Evolutionary conservation across 35 echinoderm and acorn worm genomes (phyloP).

Genomic region (Ptychodera flava): DNA sequence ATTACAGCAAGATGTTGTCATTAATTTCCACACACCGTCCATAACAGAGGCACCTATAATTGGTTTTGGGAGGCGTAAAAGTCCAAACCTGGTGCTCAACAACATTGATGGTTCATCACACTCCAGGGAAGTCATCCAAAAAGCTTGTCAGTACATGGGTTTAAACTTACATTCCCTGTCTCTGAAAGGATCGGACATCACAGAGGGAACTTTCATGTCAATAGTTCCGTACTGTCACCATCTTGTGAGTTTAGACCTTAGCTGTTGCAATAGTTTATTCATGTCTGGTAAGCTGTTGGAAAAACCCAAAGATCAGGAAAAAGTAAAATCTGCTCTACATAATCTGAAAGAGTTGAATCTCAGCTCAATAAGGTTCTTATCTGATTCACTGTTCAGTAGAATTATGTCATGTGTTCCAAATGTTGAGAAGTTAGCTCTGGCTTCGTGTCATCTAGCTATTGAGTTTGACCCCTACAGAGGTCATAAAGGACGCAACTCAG

Average conservation of each 20-base stretch:
- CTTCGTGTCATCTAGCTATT: constrained; percentile 72
- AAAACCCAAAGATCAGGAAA: constrained; percentile 24
- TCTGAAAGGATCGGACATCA: constrained; percentile 73
- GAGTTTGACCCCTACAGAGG: constrained; percentile 40
- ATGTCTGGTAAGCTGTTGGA: constrained; percentile 72
- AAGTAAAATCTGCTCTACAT: constrained; percentile 17
- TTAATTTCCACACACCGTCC: constrained; percentile 52
- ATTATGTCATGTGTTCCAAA: constrained; percentile 39
- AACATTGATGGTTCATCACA: constrained; percentile 54
- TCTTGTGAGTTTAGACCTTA: constrained; percentile 49
- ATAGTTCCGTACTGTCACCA: constrained; percentile 67
- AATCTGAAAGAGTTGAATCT: constrained; percentile 44
- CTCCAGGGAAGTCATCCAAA: constrained; percentile 38
- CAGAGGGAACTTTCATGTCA: constrained; percentile 47
- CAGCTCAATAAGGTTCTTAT: constrained; percentile 52
- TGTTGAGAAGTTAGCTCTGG: constrained; percentile 48
- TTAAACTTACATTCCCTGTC: constrained; percentile 50
- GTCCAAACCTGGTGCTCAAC: constrained; percentile 66
- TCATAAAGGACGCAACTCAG: constrained; percentile 21
- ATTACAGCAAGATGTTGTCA: constrained; percentile 52
- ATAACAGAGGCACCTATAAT: constrained; percentile 12
- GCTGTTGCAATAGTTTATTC: constrained; percentile 86
- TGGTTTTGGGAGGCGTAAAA: constrained; percentile 55
- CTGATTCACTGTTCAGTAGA: constrained; percentile 58
- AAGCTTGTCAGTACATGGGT: constrained; percentile 66